Conservation (phyloP, 2,113 vertebrate species). For the Plecotus auritus region DNA sequence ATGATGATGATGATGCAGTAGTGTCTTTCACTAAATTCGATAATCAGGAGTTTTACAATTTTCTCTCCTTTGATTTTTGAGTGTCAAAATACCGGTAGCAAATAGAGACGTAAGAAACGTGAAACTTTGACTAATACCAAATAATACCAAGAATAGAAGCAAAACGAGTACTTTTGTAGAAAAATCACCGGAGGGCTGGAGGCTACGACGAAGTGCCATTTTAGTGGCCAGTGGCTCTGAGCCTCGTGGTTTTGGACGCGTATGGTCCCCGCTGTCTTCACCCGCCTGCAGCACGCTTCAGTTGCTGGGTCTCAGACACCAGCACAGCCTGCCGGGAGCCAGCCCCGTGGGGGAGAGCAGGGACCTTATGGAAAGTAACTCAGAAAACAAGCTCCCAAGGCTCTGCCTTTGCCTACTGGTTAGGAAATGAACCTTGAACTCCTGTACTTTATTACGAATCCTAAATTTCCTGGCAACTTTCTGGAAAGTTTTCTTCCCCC, state of each 20-base stretch:
- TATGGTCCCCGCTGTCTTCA: neutral
- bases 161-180: neutral
- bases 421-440: neutral
- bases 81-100: neutral
- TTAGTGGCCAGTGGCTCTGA: too few relatives aligned
- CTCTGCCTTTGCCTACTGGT: neutral
- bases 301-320: neutral
- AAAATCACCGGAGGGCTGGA: neutral
- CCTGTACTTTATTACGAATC: neutral
- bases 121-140: neutral
- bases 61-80: neutral
- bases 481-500: neutral
- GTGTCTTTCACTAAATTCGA: neutral
- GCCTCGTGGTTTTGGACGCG: neutral
- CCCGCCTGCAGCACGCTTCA: neutral
- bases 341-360: neutral
- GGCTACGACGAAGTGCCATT: neutral
- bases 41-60: neutral
- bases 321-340: rapidly evolving
- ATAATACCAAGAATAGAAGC: neutral
- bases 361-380: neutral
- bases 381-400: neutral
- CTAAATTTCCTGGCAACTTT: neutral
- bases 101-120: neutral
- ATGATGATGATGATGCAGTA: neutral